Evolutionary conservation across 2,888 invertebrate genomes (phyloP).

Genomic region (Euspilapteryx auroguttella): DNA sequence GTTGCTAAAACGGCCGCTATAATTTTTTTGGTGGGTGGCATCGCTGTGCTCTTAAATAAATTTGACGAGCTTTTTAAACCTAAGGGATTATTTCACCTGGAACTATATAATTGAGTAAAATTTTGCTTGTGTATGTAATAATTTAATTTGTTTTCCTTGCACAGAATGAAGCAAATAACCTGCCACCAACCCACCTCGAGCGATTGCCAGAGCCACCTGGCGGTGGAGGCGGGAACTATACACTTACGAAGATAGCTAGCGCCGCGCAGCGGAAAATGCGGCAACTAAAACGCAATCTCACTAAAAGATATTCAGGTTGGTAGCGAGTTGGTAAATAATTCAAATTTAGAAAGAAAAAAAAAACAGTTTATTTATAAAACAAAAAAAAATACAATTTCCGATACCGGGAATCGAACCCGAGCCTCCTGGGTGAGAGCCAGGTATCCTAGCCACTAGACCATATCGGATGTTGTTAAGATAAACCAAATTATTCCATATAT

Average conservation of each 20-base stretch:
- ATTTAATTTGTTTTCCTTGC: neutral
- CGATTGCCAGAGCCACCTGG: constrained; percentile 64
- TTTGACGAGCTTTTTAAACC: no score
- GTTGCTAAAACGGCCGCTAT: no score
- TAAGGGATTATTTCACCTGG: no score
- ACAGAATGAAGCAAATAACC: neutral
- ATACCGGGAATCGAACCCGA: constrained; percentile 67
- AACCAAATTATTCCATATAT: no score
- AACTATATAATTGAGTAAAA: no score
- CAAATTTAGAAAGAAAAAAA: neutral
- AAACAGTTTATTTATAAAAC: neutral
- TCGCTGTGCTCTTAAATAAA: no score
- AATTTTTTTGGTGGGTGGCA: no score
- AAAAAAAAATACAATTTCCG: constrained; percentile 35
- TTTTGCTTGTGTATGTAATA: no score
- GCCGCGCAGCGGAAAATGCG: constrained; percentile 65
- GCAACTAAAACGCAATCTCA: constrained; percentile 67
- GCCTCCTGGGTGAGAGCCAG: constrained; percentile 64
- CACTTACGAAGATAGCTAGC: constrained; percentile 66
- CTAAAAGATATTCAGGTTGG: constrained; percentile 55
- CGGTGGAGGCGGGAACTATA: constrained; percentile 59
- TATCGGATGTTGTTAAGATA: constrained; percentile 38
- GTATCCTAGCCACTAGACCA: constrained; percentile 67
- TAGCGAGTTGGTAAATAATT: constrained; percentile 1
- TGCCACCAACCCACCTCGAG: constrained; percentile 13